Percentiles rank a stretch among this genome's conserved stretches.
Conservation (phyloP, 2,888 invertebrate species). For the Cryptus viduatorius region DNA sequence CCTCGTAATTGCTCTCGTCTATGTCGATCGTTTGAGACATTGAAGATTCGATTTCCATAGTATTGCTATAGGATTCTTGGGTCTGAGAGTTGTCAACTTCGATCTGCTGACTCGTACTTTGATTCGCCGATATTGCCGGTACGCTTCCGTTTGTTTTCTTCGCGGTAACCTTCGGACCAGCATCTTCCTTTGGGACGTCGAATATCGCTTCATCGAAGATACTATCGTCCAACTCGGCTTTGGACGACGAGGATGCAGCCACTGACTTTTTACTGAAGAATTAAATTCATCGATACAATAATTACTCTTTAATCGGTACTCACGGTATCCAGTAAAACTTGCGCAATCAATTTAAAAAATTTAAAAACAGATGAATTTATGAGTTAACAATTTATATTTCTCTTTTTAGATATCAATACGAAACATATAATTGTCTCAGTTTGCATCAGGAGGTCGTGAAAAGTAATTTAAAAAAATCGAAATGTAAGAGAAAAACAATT, state of each 20-base stretch:
- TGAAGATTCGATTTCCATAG: slow-evolving; percentile 16
- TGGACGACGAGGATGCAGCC: neutral
- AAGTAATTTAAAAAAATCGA: no score
- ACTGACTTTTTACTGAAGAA: slow-evolving; percentile 41
- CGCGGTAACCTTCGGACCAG: neutral
- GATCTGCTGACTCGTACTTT: slow-evolving; percentile 70
- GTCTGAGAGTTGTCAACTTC: slow-evolving; percentile 55
- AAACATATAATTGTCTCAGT: no score
- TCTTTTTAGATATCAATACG: no score
- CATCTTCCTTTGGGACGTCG: slow-evolving; percentile 3
- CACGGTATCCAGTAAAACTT: no score
- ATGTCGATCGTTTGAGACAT: slow-evolving; percentile 30
- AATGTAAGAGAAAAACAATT: no score
- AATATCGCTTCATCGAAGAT: slow-evolving; percentile 67
- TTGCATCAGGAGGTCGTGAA: no score
- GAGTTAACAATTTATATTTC: no score
- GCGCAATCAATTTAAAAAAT: no score
- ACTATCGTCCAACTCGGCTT: slow-evolving; percentile 49
- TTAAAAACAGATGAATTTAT: no score
- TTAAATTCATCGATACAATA: neutral
- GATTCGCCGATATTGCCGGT: slow-evolving; percentile 6
- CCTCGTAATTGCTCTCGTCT: slow-evolving; percentile 33
- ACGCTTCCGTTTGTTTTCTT: slow-evolving; percentile 20
- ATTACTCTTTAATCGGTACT: no score
- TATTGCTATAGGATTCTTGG: neutral